These are phyloP conservation scores for Corythornis leucogaster DNA, from an alignment of 2,797 vertebrate species.

Conservation along the genomic window DNA sequence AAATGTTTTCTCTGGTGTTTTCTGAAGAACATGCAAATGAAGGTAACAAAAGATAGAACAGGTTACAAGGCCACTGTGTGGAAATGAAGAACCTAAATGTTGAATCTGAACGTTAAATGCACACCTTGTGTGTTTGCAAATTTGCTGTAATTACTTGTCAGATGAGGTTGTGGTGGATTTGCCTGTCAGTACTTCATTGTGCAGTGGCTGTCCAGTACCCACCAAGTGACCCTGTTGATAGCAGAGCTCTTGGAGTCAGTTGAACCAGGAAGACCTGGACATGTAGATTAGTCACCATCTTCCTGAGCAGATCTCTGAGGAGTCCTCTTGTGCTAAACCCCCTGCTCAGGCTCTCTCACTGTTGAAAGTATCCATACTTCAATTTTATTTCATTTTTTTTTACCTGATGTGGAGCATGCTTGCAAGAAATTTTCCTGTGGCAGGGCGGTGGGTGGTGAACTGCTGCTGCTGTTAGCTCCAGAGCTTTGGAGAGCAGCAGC, in stretches of 20 bases:
- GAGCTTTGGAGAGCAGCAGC: background rate
- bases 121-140: background rate
- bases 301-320: background rate
- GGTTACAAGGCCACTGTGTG: rapidly evolving
- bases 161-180: background rate
- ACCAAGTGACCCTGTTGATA: background rate
- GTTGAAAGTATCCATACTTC: background rate
- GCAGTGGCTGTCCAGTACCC: background rate
- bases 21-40: background rate
- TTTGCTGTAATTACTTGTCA: background rate
- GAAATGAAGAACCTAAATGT: background rate
- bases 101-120: background rate
- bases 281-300: background rate
- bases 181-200: rapidly evolving
- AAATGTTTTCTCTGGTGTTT: background rate
- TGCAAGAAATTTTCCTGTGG: background rate
- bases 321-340: background rate
- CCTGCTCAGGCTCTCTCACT: background rate
- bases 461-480: background rate
- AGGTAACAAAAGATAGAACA: background rate
- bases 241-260: background rate
- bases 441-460: background rate
- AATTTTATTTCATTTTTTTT: background rate
- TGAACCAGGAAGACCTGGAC: rapidly evolving
- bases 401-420: rapidly evolving